Percentiles rank a stretch among this genome's conserved stretches.
Conservation (phyloP, 2,113 vertebrate genomes). For the Xiphorhynchus elegans region DNA sequence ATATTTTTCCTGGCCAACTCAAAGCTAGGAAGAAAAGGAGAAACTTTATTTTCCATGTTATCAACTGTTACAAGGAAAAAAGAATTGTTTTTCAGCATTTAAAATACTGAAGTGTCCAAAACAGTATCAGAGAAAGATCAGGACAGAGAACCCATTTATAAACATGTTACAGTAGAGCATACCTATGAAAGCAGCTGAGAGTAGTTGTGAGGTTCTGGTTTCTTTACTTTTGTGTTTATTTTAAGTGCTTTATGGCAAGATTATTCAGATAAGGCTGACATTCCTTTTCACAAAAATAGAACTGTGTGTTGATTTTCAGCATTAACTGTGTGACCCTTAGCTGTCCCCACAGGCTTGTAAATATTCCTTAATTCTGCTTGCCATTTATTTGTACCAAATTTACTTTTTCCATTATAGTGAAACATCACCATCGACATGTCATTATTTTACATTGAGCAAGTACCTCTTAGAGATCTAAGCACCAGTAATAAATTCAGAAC, state of each 20-base stretch:
- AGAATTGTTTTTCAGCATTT: neutral
- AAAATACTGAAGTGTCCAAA: neutral
- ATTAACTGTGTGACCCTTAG: slow-evolving; percentile 21
- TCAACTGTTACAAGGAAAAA: neutral
- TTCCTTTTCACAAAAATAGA: slow-evolving; percentile 28
- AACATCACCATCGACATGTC: neutral
- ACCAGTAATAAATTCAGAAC: neutral
- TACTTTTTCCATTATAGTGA: neutral
- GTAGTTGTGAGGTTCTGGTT: neutral
- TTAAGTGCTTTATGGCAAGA: slow-evolving; percentile 28
- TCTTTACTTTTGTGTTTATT: slow-evolving; percentile 11
- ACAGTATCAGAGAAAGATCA: neutral
- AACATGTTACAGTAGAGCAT: neutral
- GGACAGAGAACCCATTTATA: neutral
- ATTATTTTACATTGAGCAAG: neutral
- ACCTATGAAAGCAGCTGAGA: neutral
- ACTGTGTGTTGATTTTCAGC: slow-evolving; percentile 28
- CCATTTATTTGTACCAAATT: neutral
- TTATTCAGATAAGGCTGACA: slow-evolving; percentile 33
- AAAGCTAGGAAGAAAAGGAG: neutral
- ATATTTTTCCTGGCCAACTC: neutral
- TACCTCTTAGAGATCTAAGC: neutral
- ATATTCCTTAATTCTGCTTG: neutral
- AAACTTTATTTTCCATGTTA: neutral
- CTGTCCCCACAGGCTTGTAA: neutral